Evolutionary conservation across 2,888 invertebrate genomes (phyloP), one percentile per base, ranked within the genome.

Genomic region (Drosophila robusta): DNA sequence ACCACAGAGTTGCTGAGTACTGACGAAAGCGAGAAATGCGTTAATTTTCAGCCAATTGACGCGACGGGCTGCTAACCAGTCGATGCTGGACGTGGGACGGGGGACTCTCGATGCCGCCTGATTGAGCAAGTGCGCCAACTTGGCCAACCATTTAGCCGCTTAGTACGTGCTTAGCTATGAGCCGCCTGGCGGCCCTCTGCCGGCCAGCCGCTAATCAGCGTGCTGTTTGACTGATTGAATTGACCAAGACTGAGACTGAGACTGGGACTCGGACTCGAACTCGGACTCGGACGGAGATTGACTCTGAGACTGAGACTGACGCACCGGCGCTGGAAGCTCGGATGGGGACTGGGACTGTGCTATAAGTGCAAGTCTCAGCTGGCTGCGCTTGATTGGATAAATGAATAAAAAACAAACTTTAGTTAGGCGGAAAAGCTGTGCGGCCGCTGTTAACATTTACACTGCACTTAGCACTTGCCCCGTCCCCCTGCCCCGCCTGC

Each of bases 161-260:
- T 80, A 79, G 83, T 80, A 78, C 80, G 81, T 79, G 78, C 78
- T 80, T 60, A 61, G 60, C 67, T 39, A 52, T 38, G 62, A 72
- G 64, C 52, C 54, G 61, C 52, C 64, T 42, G 65, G 45, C 57
- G 50, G 46, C 57, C n/a, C 3, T 26, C 65, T 55, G 49, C 34
- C 39, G 42, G 64, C 47, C 44, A 72, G 82, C 87, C 72, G 89
- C 89, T 84, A 84, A 84, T 84, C 89, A 84, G 89, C 76, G 69
- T 70, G 78, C 62, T 67, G 87, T 87, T 67, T 69, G 72, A 73
- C 88, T 89, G 89, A 85, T 87, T 89, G 89, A 87, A 85, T 90
- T 89, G 84, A 86, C 87, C 78, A 65, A 46, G 61, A 47, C n/a
- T 9, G 12, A 2, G 44, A 44, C 22, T 39, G 46, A 9, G 29